Percentiles rank a stretch among this genome's conserved stretches.
Evolutionary conservation across 2,888 invertebrate genomes (phyloP).

Genomic region (Pherbina coryleti): DNA sequence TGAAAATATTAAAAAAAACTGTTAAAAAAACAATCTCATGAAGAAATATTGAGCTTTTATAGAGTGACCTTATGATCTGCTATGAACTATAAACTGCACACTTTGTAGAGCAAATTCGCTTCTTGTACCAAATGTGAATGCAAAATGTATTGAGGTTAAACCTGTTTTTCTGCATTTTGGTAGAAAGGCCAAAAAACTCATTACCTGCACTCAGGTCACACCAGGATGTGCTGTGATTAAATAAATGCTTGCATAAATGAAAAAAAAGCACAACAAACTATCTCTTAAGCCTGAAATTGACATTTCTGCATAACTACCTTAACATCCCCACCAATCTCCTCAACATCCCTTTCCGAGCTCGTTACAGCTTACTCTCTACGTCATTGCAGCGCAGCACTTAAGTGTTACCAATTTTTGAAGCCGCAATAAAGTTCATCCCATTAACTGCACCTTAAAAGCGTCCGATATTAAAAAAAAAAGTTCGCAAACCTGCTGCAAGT

Average conservation of each 20-base stretch:
- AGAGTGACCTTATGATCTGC: no score
- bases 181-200: not conserved
- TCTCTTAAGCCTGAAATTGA: not conserved
- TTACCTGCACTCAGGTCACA: not conserved
- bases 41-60: no score
- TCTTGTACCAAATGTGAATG: no score
- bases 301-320: not conserved
- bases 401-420: not conserved
- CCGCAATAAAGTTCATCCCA: not conserved
- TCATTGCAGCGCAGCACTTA: not conserved
- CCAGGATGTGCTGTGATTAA: not conserved
- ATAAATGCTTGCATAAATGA: not conserved
- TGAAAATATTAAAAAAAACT: no score
- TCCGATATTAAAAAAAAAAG: no score
- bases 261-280: not conserved
- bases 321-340: not conserved
- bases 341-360: no score
- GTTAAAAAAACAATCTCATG: no score
- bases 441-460: not conserved
- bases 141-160: not conserved
- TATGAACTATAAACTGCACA: no score
- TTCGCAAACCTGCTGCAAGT: not conserved
- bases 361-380: not conserved
- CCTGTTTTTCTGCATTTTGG: not conserved
- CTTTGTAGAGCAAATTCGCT: no score